These are phyloP conservation scores for Anseranas semipalmata DNA, from an alignment of 2,113 vertebrate genomes.

Conservation along the genomic window DNA sequence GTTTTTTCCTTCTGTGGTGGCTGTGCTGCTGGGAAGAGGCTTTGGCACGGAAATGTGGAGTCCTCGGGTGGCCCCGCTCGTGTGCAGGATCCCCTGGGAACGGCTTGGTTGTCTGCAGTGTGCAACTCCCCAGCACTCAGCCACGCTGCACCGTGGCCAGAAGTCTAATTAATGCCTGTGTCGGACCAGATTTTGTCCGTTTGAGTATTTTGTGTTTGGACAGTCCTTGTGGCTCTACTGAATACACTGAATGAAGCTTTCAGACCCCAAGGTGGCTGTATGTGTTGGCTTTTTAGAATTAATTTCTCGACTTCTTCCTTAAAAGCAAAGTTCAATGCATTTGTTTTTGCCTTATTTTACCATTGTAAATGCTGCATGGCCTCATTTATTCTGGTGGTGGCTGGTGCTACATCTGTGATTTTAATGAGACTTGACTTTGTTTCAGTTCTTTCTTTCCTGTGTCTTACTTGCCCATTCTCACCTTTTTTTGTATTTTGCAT, in stretches of 20 bases:
- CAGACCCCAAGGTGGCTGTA: constrained; percentile 12
- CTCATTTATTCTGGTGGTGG: constrained; percentile 17
- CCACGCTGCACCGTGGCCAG: accelerated
- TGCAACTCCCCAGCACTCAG: background rate
- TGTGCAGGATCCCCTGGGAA: background rate
- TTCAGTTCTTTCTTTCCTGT: background rate
- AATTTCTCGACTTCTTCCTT: constrained; percentile 7
- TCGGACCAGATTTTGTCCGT: background rate
- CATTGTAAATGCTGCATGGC: constrained; percentile 55
- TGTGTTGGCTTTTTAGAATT: background rate
- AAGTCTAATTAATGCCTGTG: background rate
- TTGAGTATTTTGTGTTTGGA: background rate
- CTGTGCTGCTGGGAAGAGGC: background rate
- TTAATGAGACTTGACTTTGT: constrained; percentile 4
- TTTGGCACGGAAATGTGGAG: background rate
- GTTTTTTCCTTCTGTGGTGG: background rate
- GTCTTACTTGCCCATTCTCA: background rate
- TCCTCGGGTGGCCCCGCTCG: background rate
- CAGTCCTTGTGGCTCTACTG: background rate
- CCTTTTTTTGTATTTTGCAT: background rate
- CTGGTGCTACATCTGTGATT: constrained; percentile 27
- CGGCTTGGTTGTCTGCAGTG: accelerated
- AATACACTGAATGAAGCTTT: constrained; percentile 54
- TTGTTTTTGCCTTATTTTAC: constrained; percentile 29
- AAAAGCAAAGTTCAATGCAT: background rate